Base-by-base conservation (phyloP, 2,113 vertebrate genomes). In the Corvus moneduloides region DNA sequence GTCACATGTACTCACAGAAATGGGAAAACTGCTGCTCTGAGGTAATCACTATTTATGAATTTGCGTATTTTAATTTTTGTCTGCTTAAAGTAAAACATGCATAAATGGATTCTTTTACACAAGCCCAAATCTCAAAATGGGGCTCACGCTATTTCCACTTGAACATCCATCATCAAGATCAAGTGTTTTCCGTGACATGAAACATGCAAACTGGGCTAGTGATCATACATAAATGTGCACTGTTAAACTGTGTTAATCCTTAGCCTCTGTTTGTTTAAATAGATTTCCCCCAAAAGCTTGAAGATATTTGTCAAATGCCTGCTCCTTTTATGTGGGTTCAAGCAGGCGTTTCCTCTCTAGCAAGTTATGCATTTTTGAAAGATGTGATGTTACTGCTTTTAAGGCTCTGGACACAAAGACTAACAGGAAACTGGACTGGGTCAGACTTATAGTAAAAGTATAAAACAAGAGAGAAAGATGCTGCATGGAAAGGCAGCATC, bases 1-100 rank as follows among this genome's bases (percentile, higher is more conserved):
- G 98, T 99, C 69, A 97, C 95, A 28, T 99, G 99, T 77, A 97
- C 97, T 12, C 99, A 99, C 96, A 98, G 98, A 95, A 99, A 99
- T 3, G 98, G 99, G n/a, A 99, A 98, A 93, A 89, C 97, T 5
- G 98, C 98, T 26, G 97, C 97, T 62, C 89, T 98, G 94, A 99
- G 98, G 99, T 99, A 98, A 99, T 87, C 17, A 27, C 20, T 55
- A 1, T 63, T 92, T 71, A 77, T 73, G 48, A 61, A 64, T 73
- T 86, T 94, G 23, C 44, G 21, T 8, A 27, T 55, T 48, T 73
- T 27, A 63, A 6, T 92, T 87, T 87, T 66, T 55, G 13, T 68
- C 19, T 62, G 10, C 44, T 89, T 76, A 23, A 78, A 79, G 7
- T 46, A 79, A 62, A 87, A 23, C 41, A 37, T n/a, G 26, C 7